Evolutionary conservation across 2,797 vertebrate genomes (phyloP).

Genomic region (Liasis olivaceus): DNA sequence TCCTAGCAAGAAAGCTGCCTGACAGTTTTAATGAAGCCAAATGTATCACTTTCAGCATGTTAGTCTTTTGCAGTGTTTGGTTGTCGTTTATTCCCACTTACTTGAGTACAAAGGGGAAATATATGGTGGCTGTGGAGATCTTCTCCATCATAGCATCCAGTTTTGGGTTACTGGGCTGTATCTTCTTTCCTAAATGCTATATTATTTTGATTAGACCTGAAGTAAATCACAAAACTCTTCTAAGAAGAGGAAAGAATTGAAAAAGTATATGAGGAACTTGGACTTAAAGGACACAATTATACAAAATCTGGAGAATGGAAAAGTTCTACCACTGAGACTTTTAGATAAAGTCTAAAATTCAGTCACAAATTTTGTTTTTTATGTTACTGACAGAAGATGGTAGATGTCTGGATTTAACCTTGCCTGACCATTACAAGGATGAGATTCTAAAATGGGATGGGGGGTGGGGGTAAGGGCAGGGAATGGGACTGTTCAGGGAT

Average conservation of each 20-base stretch:
- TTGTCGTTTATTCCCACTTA: too few relatives aligned
- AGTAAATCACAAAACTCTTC: background rate
- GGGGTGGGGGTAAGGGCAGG: background rate
- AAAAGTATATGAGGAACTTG: background rate
- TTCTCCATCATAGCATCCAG: too few relatives aligned
- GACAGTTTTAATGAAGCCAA: background rate
- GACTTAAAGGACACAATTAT: background rate
- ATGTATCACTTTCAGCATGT: background rate
- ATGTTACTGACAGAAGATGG: background rate
- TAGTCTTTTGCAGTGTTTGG: too few relatives aligned
- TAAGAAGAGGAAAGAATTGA: background rate
- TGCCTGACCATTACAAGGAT: background rate
- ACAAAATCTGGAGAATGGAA: background rate
- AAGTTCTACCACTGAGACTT: background rate
- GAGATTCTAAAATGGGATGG: background rate
- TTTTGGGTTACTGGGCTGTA: too few relatives aligned
- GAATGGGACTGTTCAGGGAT: background rate
- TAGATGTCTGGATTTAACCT: background rate
- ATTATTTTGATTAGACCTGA: background rate
- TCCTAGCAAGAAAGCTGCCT: background rate
- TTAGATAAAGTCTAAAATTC: background rate
- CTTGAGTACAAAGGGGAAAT: too few relatives aligned
- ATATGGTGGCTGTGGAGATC: too few relatives aligned
- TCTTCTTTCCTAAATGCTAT: too few relatives aligned
- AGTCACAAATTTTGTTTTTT: background rate